Evolutionary conservation across 2,797 vertebrate species (phyloP).

Genomic region (Haliaeetus albicilla): DNA sequence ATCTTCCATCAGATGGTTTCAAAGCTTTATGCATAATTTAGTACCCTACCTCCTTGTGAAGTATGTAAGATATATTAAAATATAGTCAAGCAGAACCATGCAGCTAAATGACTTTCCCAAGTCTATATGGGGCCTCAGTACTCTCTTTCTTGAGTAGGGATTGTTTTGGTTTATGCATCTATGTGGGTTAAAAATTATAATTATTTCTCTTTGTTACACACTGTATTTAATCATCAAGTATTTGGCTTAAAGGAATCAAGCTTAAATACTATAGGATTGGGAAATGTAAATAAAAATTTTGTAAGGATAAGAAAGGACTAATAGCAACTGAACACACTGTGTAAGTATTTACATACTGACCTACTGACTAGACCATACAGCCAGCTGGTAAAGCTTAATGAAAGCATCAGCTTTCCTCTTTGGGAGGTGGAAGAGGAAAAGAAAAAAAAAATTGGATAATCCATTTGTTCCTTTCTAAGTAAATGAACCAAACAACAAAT

Average conservation of each 20-base stretch:
- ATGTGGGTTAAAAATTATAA: not conserved
- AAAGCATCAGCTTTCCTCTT: conserved; percentile 19
- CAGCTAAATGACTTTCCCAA: not conserved
- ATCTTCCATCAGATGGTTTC: not conserved
- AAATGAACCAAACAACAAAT: not conserved
- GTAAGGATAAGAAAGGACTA: not conserved
- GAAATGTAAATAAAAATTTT: not conserved
- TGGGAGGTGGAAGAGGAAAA: not conserved
- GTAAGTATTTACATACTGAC: conserved; percentile 22
- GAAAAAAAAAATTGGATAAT: not conserved
- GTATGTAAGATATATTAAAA: not conserved
- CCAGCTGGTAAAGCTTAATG: conserved; percentile 38
- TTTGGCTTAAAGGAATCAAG: not conserved
- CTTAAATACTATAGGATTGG: not conserved
- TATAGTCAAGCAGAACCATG: not conserved
- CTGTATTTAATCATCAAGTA: not conserved
- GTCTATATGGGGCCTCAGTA: not conserved
- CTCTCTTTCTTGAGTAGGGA: not conserved
- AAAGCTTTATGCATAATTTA: not conserved
- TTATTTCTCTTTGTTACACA: not conserved
- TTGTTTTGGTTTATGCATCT: not conserved
- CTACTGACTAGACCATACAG: not conserved
- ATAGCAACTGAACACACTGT: not conserved
- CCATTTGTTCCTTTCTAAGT: not conserved
- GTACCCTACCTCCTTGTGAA: not conserved